Base-by-base conservation (phyloP, 2,888 invertebrate species). In the Zaprionus bogoriensis region DNA sequence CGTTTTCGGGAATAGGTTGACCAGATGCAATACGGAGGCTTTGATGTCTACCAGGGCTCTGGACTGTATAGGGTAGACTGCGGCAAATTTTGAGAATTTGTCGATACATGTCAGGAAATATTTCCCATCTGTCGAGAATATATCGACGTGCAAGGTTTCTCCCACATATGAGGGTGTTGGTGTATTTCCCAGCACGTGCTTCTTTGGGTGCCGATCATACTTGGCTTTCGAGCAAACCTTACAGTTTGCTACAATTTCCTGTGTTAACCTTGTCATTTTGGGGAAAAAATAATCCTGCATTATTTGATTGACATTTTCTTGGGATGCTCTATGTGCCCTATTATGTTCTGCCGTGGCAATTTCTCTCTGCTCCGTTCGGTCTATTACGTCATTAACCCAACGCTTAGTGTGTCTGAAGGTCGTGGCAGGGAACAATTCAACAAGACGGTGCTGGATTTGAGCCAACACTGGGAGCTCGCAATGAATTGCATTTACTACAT, bases 401-500 rank as follows among this genome's bases (percentile, higher is more conserved):
- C 38, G 6, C 12, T 42, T 57, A 5, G 23, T 48, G 3, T 42
- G 36, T 6, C 27, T 6, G 6, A 55, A 55, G 4, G 28, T 42
- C 9, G 42, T 57, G 14, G 41, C 6, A 17, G 39, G 46, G 9
- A 39, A 47, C 1, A 5, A 4, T 10, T 47, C 30, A 0, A 55
- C 22, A 1, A 32, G 23, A 1, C 9, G 14, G n/a, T 57, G 25
- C 9, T 57, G 48, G 0, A 44, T 38, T 9, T 20, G 36, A 0
- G 44, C 50, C 10, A 57, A 20, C 2, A 14, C 27, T 7, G 14
- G 20, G 2, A 57, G 19, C 0, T 48, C 48, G 17, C 54, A 59
- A 10, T 54, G 50, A 23, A 63, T 28, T 27, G 41, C 50, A 27
- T 46, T 46, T 0, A 46, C 54, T 2, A 46, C 14, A 10, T 14